Base-by-base conservation (phyloP, 2,888 invertebrate genomes). In the Argynnis bischoffii region DNA sequence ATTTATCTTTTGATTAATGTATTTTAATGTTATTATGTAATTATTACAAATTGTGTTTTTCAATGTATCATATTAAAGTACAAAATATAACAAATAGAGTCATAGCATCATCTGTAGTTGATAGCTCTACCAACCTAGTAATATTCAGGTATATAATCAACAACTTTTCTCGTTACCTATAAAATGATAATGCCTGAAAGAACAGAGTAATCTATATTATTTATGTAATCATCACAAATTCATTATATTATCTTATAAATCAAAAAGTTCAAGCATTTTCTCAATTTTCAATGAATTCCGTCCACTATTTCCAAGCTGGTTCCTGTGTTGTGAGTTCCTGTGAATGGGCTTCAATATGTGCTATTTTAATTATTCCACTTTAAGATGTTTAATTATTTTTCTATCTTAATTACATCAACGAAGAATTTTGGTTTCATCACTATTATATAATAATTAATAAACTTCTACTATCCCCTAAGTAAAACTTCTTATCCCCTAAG, bases 211-310 rank as follows among this genome's bases (percentile, higher is more conserved):
- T 59, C 26, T n/a, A 31, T 26, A 48, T 48, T 6, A 48, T 59
- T 48, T 21, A 8, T 47, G 21, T 26, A 48, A n/a, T 55, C 8
- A 55, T 35, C 31, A 16, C 48, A 16, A 26, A 47, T 59, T 59
- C 13, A 31, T 21, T 48, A 16, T 59, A 11, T 16, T 48, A 31
- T n/a, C 26, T 48, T 47, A 16, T 48, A 26, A 26, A 59, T n/a
- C 26, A n/a, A 48, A 21, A 48, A 31, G 26, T n/a, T n/a, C 59
- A 59, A 16, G 26, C 26, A 59, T 48, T 59, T 59, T 59, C 6
- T 47, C 31, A 59, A 59, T 48, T 48, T 59, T 31, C 11, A 59
- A 48, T 48, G 41, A 59, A 69, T 69, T 69, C 69, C 69, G 69
- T 69, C 69, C 69, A 69, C 57, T 60, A 57, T 26, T 54, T 63